Base-by-base conservation (phyloP, 1,140 invertebrate genomes). In the Ostrea denselamellosa region DNA sequence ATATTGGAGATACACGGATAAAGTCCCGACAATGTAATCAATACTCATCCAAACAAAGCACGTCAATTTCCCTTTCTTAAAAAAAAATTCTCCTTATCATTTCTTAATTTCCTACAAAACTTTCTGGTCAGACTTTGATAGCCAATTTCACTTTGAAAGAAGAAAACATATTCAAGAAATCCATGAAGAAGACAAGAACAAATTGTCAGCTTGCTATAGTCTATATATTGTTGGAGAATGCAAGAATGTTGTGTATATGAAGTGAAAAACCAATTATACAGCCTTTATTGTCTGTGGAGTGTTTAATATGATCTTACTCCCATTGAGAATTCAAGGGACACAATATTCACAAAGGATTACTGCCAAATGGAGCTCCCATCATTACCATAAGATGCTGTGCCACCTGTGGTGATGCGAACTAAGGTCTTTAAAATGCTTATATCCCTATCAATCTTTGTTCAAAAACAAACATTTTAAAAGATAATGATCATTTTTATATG, bases 221-320 rank as follows among this genome's bases (percentile, higher is more conserved):
- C 56, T n/a, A 19, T 62, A 17, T 62, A 12, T 28, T 71, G 68
- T 77, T 25, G 14, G n/a, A 77, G 14, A 25, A 77, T 14, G 68
- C 28, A 77, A 34, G 68, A 5, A 28, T 14, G 28, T 14, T 77
- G 68, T 77, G 25, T 77, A 77, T 77, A 34, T 77, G 68, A 77
- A 77, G 68, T 77, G 68, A 77, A 77, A 77, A 77, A 77, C 25
- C 68, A 77, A 77, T 77, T 77, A 77, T 77, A 77, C 12, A 14
- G 68, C 68, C 25, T 10, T 28, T 77, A 77, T 77, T 77, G 68
- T 77, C 68, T 62, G 56, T 62, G 17, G 56, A 62, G 56, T 62
- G 56, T 62, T 62, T 62, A 62, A 62, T 62, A 34, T 77, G 22
- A 77, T 77, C 68, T 77, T 77, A 28, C 68, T 34, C 68, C 68